Base-by-base conservation (phyloP, 1,140 invertebrate genomes). In the Drosophila bocqueti region DNA sequence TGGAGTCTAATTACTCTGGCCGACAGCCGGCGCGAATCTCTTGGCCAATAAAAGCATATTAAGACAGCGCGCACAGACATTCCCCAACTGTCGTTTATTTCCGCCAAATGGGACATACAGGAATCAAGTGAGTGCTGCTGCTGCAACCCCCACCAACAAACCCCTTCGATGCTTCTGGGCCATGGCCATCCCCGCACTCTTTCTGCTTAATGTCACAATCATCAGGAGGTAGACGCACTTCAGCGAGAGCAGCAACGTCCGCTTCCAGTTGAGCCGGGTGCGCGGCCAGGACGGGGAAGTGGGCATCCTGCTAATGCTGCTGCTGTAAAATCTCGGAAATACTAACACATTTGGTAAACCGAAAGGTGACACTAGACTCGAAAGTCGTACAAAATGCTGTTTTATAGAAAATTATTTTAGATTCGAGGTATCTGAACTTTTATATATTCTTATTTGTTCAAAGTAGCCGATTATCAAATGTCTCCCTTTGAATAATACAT, bases 11-110 rank as follows among this genome's bases (percentile, higher is more conserved):
- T 87, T 87, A 90, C 81, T 83, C 63, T 68, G 59, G 76, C 73
- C 81, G 66, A 72, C 74, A 68, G 75, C 64, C 38, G 43, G 18
- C 71, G 63, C 66, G 64, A 74, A 45, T 77, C 52, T 71, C 73
- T 75, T 80, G 81, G 85, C 81, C 83, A 87, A 87, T 87, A 84
- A 87, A 87, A 84, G 67, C 49, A 72, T 90, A 90, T 89, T 84
- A 83, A 83, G 69, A 71, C 72, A 75, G 66, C 18, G 18, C 15
- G 26, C 52, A 50, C 54, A 74, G 67, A 61, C 68, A 61, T 74
- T 73, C 11, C 21, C 55, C 67, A 72, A 81, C 81, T 63, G 85
- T 83, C 75, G 75, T 86, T 86, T 87, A 86, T 86, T 86, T 67
- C 38, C 49, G 50, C 31, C 67, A 38, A 71, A 67, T 55, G 67